phyloP scores from a whole-genome alignment of 2,113 vertebrate species.

The Numida meleagris region DNA sequence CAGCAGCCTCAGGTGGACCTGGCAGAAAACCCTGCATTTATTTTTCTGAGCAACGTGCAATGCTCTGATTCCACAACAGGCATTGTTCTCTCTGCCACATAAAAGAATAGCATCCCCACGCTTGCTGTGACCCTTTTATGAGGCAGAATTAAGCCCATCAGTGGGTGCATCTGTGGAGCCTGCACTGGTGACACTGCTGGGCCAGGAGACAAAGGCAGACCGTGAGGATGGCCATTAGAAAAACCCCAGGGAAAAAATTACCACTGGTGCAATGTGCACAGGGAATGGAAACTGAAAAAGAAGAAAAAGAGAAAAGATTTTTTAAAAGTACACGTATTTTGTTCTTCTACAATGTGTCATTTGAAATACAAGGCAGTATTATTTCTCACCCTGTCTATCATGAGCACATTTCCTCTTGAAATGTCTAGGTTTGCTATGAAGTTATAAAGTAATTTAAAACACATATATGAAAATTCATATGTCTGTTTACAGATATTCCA shows the following conservation, averaged over 20 bases:
- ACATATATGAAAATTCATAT: not conserved
- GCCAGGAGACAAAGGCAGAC: not conserved
- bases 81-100: not conserved
- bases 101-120: not conserved
- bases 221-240: not conserved
- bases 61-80: not conserved
- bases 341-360: not conserved
- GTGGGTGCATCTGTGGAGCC: not conserved
- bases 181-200: not conserved
- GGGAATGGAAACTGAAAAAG: not conserved
- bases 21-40: not conserved
- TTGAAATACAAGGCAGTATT: not conserved
- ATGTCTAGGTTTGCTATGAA: not conserved
- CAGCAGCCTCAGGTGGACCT: not conserved
- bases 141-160: not conserved
- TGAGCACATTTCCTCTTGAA: not conserved
- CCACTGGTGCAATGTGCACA: not conserved
- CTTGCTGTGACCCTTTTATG: constrained; percentile 8
- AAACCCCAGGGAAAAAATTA: not conserved
- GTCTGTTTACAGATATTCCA: not conserved
- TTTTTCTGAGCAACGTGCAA: not conserved
- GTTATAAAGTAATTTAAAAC: not conserved
- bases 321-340: not conserved
- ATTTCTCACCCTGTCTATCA: not conserved
- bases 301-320: not conserved